These are phyloP conservation scores for Miichthys miiuy DNA, from an alignment of 2,797 vertebrate species.

Conservation along the genomic window DNA sequence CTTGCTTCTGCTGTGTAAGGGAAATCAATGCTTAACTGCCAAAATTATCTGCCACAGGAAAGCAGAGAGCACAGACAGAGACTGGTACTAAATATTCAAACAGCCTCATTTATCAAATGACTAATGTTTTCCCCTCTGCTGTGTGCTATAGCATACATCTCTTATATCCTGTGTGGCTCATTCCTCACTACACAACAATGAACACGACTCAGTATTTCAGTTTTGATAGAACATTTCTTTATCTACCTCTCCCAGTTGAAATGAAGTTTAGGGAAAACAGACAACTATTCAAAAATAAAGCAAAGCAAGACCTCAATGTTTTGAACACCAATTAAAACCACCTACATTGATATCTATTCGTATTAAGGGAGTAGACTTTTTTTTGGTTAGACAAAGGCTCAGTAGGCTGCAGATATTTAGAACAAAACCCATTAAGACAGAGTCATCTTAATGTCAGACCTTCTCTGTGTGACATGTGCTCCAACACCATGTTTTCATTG, in stretches of 20 bases:
- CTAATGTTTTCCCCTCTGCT: conserved; percentile 68
- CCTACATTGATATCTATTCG: conserved; percentile 33
- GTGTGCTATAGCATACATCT: conserved; percentile 52
- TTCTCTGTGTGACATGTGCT: conserved; percentile 38
- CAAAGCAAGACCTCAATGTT: conserved; percentile 32
- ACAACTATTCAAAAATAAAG: conserved; percentile 43
- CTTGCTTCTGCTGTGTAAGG: conserved; percentile 82
- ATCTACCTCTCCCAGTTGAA: conserved; percentile 10
- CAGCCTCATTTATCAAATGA: conserved; percentile 80
- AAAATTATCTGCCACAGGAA: conserved; percentile 82
- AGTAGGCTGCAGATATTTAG: conserved; percentile 47
- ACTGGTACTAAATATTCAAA: conserved; percentile 81
- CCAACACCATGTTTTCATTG: conserved; percentile 37
- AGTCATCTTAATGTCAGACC: conserved; percentile 61
- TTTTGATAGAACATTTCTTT: conserved; percentile 40
- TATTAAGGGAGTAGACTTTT: conserved; percentile 26
- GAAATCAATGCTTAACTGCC: conserved; percentile 83
- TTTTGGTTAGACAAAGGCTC: conserved; percentile 45
- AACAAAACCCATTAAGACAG: conserved; percentile 53
- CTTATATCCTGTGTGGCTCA: conserved; percentile 50
- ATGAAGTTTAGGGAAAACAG: conserved; percentile 28
- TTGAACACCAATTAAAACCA: conserved; percentile 29
- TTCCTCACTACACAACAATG: conserved; percentile 62
- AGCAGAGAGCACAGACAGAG: conserved; percentile 68
- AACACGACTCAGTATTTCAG: conserved; percentile 47